A percentile compares a stretch with the other conserved stretches of the same genome.
phyloP scores from a whole-genome alignment of 2,888 invertebrate species.

The Aphelenchoides bicaudatus region DNA sequence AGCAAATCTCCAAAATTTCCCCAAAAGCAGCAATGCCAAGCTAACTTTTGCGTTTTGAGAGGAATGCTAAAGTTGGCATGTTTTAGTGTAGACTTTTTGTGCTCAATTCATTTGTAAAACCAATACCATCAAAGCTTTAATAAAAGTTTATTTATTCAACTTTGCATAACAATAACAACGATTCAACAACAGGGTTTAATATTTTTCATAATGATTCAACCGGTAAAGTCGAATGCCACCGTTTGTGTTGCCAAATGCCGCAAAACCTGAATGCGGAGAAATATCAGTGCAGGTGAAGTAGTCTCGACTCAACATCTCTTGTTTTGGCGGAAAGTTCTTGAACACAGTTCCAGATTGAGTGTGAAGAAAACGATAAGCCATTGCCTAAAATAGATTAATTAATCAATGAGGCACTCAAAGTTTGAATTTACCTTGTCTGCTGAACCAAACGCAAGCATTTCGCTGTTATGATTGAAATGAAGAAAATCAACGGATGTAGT shows the following conservation, averaged over 20 bases:
- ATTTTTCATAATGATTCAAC: constrained; percentile 28
- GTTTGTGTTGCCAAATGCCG: constrained; percentile 31
- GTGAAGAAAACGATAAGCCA: constrained; percentile 35
- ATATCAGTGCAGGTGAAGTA: constrained; percentile 25
- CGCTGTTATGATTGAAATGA: constrained; percentile 29
- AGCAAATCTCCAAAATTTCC: no score
- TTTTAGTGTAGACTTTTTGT: no score
- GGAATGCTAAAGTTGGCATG: no score
- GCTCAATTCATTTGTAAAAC: no score
- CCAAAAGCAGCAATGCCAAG: no score
- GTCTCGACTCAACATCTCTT: constrained; percentile 33
- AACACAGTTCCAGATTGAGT: constrained; percentile 34
- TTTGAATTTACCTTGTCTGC: constrained; percentile 28
- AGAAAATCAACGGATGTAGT: constrained; percentile 33
- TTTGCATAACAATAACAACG: not conserved
- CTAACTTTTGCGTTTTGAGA: no score
- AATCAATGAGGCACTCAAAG: not conserved
- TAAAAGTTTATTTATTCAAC: not conserved
- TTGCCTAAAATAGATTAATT: constrained; percentile 25
- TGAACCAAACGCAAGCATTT: constrained; percentile 38
- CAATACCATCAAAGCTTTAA: no score
- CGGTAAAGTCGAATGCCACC: constrained; percentile 35
- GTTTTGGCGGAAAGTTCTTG: constrained; percentile 36
- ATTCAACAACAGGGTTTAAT: constrained; percentile 19
- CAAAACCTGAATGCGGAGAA: constrained; percentile 36